Conservation (phyloP, 1,140 invertebrate genomes). For the Neuroterus valhalla region DNA sequence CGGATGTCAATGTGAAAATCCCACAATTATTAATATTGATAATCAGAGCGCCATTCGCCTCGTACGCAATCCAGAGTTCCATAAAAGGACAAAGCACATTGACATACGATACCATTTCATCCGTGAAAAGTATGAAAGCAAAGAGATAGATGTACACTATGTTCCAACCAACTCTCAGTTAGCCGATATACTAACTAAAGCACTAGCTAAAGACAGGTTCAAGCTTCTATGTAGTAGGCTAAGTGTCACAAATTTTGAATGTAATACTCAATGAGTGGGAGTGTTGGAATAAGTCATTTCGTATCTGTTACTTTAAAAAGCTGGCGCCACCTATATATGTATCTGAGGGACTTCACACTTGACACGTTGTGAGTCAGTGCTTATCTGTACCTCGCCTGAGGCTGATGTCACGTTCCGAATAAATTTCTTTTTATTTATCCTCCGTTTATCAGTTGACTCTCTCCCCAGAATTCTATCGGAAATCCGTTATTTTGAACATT, state of each 20-base stretch:
- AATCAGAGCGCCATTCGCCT: slow-evolving; percentile 55
- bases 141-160: slow-evolving; percentile 33
- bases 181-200: slow-evolving; percentile 46
- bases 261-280: slow-evolving; percentile 7
- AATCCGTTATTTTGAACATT: no score
- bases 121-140: slow-evolving; percentile 43
- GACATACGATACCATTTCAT: slow-evolving; percentile 57
- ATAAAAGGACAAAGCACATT: slow-evolving; percentile 58
- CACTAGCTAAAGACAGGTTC: slow-evolving; percentile 37
- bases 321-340: no score
- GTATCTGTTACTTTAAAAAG: no score
- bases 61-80: slow-evolving; percentile 49
- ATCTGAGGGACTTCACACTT: no score
- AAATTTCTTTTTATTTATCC: no score
- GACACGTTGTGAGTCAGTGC: no score
- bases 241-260: slow-evolving; percentile 24
- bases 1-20: slow-evolving; percentile 19
- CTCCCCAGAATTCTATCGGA: no score
- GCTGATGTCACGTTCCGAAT: no score
- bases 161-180: slow-evolving; percentile 33
- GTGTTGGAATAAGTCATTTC: no score
- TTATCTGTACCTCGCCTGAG: no score
- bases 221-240: slow-evolving; percentile 23
- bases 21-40: slow-evolving; percentile 39
- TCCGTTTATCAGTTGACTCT: no score